phyloP scores from a whole-genome alignment of 2,113 vertebrate genomes.

The Caranx ignobilis region DNA sequence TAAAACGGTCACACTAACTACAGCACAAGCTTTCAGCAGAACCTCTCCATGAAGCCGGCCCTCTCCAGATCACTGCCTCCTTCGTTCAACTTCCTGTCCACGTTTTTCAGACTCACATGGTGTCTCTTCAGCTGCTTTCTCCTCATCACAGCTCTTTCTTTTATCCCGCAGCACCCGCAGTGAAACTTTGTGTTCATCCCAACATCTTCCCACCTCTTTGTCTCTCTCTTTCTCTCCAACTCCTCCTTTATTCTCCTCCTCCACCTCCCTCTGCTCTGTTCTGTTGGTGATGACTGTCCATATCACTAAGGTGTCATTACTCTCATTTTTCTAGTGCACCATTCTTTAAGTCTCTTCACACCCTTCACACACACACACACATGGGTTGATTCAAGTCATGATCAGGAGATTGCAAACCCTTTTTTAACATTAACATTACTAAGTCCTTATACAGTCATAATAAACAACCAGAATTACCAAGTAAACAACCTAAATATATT shows the following conservation, averaged over 20 bases:
- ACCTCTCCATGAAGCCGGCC: not conserved
- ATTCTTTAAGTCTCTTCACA: not conserved
- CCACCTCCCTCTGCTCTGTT: conserved; percentile 48
- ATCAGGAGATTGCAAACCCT: no score
- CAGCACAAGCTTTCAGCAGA: conserved; percentile 16
- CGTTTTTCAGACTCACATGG: conserved; percentile 42
- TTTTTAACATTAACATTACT: no score
- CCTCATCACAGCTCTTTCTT: not conserved
- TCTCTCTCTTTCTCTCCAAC: conserved; percentile 22
- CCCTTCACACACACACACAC: no score
- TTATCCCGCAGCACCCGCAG: conserved; percentile 16
- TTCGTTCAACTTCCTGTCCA: conserved; percentile 13
- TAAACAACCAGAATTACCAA: no score
- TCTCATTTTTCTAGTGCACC: conserved; percentile 16
- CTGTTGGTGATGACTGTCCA: conserved; percentile 33
- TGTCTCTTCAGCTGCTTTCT: not conserved
- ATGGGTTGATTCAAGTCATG: no score
- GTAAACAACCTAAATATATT: no score
- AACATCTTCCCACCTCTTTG: conserved; percentile 57
- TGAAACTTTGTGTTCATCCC: conserved; percentile 47
- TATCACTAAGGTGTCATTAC: conserved; percentile 40
- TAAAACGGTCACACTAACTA: conserved; percentile 29
- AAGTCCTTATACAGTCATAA: no score
- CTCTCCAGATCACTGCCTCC: conserved; percentile 20
- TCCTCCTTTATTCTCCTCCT: conserved; percentile 38